Conservation (phyloP, 1,140 invertebrate genomes). For the Leptopilina boulardi region DNA sequence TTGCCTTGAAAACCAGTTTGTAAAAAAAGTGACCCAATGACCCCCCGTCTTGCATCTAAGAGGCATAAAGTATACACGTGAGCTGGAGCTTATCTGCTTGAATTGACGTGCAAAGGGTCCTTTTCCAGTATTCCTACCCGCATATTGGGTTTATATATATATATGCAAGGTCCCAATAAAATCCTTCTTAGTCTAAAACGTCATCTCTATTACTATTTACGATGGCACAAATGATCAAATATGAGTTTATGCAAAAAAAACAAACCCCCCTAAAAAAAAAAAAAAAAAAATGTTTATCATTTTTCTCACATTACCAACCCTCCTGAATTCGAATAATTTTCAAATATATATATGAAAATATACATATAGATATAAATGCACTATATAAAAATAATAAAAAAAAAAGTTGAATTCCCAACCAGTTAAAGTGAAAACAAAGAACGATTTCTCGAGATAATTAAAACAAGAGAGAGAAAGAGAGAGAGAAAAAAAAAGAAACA, state of each 20-base stretch:
- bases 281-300: constrained; percentile 1
- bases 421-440: too few relatives aligned
- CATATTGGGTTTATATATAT: constrained; percentile 3
- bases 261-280: too few relatives aligned
- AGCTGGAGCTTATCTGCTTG: constrained; percentile 23
- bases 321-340: neutral
- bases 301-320: neutral
- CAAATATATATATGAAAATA: neutral
- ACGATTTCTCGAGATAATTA: neutral
- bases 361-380: too few relatives aligned
- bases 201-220: constrained; percentile 14
- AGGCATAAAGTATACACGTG: constrained; percentile 31
- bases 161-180: constrained; percentile 16
- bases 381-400: neutral
- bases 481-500: neutral
- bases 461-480: neutral
- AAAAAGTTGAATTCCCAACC: neutral
- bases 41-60: constrained; percentile 36
- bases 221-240: constrained; percentile 23
- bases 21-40: constrained; percentile 51
- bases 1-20: constrained; percentile 45
- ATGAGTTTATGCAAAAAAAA: constrained; percentile 19
- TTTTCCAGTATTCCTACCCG: constrained; percentile 19
- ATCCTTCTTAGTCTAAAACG: constrained; percentile 23
- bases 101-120: constrained; percentile 19